Evolutionary conservation across 1,140 invertebrate species (phyloP).

Genomic region (Phymastichus coffea): DNA sequence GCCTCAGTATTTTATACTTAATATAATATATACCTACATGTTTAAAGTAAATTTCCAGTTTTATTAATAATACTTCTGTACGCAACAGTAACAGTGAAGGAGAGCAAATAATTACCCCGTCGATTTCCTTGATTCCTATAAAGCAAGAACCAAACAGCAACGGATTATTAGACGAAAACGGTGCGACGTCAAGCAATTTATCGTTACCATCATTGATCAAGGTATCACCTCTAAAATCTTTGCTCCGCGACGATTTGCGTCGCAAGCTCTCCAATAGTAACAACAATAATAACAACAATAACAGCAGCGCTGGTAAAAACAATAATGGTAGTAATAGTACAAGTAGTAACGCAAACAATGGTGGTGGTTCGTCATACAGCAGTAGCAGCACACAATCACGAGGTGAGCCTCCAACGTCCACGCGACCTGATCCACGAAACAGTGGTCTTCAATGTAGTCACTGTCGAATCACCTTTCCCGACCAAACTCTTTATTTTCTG

Average conservation of each 20-base stretch:
- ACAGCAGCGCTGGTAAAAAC: constrained; percentile 47
- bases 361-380: constrained; percentile 46
- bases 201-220: constrained; percentile 65
- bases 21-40: not conserved
- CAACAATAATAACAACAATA: constrained; percentile 54
- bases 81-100: constrained; percentile 29
- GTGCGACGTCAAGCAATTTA: constrained; percentile 65
- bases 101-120: constrained; percentile 63
- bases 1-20: not conserved
- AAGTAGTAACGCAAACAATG: constrained; percentile 29
- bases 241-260: constrained; percentile 78
- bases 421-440: constrained; percentile 51
- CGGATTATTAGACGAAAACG: constrained; percentile 53
- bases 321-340: constrained; percentile 41
- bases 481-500: constrained; percentile 92
- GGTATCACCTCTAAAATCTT: constrained; percentile 79
- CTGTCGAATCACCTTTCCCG: constrained; percentile 92
- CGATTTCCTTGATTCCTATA: constrained; percentile 82
- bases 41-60: not conserved
- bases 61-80: not conserved
- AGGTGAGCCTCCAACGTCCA: constrained; percentile 54
- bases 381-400: constrained; percentile 44
- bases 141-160: constrained; percentile 70
- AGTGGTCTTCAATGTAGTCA: constrained; percentile 74
- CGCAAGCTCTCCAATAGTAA: constrained; percentile 66